Evolutionary conservation across 1,140 invertebrate genomes (phyloP).

Genomic region (Ganaspis sp.): DNA sequence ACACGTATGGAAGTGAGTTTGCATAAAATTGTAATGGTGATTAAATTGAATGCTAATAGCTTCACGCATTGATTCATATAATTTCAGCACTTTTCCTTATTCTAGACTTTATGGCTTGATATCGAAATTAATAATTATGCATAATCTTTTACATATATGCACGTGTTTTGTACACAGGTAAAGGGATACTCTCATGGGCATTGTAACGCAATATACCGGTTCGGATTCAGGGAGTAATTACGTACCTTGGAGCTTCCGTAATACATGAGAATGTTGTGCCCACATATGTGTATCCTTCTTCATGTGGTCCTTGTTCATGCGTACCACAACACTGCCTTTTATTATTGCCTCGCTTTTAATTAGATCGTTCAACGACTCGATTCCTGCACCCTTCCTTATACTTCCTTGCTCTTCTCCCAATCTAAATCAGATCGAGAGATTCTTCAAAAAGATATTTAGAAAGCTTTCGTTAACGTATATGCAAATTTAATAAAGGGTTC

Average conservation of each 20-base stretch:
- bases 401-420: not conserved
- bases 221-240: conserved; percentile 41
- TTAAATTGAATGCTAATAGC: conserved; percentile 9
- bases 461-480: not conserved
- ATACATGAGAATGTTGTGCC: conserved; percentile 48
- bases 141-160: conserved; percentile 13
- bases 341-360: conserved; percentile 32
- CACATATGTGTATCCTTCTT: conserved; percentile 29
- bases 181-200: not conserved
- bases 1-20: not conserved
- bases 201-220: conserved; percentile 25
- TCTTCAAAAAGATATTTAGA: not conserved
- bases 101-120: conserved; percentile 36
- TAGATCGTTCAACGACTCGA: conserved; percentile 13
- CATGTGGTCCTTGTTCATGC: conserved; percentile 37
- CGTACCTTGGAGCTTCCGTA: conserved; percentile 42
- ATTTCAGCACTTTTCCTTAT: conserved; percentile 38
- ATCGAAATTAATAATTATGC: conserved; percentile 39
- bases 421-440: not conserved
- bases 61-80: conserved; percentile 28
- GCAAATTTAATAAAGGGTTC: conserved; percentile 6
- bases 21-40: conserved; percentile 2
- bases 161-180: not conserved
- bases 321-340: conserved; percentile 35
- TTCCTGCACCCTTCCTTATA: conserved; percentile 6